Evolutionary conservation across 2,888 invertebrate genomes (phyloP).

Genomic region (Chloroclystis v-ata): DNA sequence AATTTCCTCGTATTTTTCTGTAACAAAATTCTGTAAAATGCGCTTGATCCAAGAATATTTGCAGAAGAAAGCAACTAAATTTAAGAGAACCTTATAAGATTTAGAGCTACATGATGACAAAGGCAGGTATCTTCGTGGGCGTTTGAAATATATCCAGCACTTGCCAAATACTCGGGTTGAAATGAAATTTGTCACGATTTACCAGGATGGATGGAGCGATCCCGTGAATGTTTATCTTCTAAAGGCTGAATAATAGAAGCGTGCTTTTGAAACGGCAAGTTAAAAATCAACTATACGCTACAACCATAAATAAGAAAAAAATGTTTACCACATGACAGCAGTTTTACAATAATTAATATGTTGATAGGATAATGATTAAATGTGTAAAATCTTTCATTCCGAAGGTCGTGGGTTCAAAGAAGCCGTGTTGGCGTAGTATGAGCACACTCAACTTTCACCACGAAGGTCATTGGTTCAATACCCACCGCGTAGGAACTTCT

Average conservation of each 20-base stretch:
- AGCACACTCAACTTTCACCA: no score
- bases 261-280: no score
- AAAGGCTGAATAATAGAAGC: neutral
- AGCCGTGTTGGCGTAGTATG: no score
- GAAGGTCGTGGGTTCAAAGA: no score
- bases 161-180: conserved; percentile 50
- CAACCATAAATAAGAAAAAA: no score
- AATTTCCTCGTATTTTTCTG: conserved; percentile 1
- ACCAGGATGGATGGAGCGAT: conserved; percentile 15
- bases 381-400: no score
- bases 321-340: no score
- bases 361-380: no score
- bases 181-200: conserved; percentile 42
- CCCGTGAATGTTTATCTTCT: neutral
- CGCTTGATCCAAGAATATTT: conserved; percentile 19
- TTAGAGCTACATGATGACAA: conserved; percentile 63
- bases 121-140: conserved; percentile 50
- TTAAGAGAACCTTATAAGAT: conserved; percentile 56
- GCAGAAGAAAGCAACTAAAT: conserved; percentile 53
- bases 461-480: no score
- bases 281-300: no score
- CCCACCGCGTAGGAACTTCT: no score
- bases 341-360: no score
- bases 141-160: conserved; percentile 51
- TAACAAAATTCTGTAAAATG: conserved; percentile 1